Percentiles rank a stretch among this genome's conserved stretches.
These are phyloP conservation scores for Malacosoma neustria DNA, from an alignment of 2,888 invertebrate species.

Conservation along the genomic window DNA sequence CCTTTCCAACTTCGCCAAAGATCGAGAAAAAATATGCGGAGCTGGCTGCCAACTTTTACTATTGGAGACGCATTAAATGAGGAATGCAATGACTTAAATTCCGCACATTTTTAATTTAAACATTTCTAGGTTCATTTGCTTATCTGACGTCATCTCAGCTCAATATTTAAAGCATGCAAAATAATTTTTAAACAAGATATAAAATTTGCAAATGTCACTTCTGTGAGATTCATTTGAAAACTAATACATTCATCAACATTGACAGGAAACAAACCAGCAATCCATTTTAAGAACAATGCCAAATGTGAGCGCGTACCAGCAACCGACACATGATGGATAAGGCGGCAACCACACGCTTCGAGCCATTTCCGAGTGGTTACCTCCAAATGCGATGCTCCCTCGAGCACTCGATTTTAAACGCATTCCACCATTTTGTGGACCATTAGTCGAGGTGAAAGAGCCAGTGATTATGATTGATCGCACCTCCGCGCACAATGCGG, in stretches of 20 bases:
- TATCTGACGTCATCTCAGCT: too few species aligned
- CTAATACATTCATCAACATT: slow-evolving; percentile 6
- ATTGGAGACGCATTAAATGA: too few species aligned
- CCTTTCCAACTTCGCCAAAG: too few species aligned
- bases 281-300: slow-evolving; percentile 11
- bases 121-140: too few species aligned
- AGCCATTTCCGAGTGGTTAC: slow-evolving; percentile 67
- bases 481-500: slow-evolving; percentile 44
- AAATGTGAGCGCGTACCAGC: slow-evolving; percentile 12
- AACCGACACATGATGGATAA: slow-evolving; percentile 63
- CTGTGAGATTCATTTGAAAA: background rate
- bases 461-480: slow-evolving; percentile 72
- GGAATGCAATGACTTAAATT: too few species aligned
- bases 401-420: slow-evolving; percentile 65
- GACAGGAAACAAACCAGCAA: background rate
- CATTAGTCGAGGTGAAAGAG: slow-evolving; percentile 72
- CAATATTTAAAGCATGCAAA: slow-evolving; percentile 7
- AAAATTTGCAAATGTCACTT: too few species aligned
- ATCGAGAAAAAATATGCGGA: too few species aligned
- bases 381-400: slow-evolving; percentile 50
- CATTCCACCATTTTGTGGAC: slow-evolving; percentile 66
- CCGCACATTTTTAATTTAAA: too few species aligned
- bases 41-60: too few species aligned
- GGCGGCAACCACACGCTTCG: slow-evolving; percentile 43
- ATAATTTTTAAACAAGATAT: too few species aligned